Conservation (phyloP, 2,888 invertebrate species). For the Oligia fasciuncula region DNA sequence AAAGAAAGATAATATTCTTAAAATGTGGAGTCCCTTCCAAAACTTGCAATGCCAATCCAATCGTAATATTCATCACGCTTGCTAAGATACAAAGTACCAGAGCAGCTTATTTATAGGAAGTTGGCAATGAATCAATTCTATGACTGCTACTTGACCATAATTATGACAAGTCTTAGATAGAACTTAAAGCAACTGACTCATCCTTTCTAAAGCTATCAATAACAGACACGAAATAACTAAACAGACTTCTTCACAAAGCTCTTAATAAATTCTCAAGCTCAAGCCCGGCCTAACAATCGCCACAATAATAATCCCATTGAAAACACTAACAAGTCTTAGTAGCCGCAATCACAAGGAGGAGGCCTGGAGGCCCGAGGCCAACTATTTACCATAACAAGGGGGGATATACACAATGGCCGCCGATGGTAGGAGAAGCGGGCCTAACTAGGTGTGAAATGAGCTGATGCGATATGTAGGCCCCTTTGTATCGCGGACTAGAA, state of each 20-base stretch:
- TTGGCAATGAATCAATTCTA: background rate
- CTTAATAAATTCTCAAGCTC: slow-evolving; percentile 50
- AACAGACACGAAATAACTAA: slow-evolving; percentile 40
- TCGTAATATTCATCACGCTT: background rate
- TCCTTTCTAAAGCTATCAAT: slow-evolving; percentile 30
- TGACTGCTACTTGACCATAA: slow-evolving; percentile 6
- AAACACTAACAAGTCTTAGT: slow-evolving; percentile 71
- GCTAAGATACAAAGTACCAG: background rate
- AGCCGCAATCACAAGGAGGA: slow-evolving; percentile 64
- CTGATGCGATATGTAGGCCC: slow-evolving; percentile 67
- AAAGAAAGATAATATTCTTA: background rate
- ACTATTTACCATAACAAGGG: slow-evolving; percentile 87
- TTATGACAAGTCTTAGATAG: background rate
- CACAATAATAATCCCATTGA: slow-evolving; percentile 74
- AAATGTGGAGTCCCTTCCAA: background rate
- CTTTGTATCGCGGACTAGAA: slow-evolving; percentile 68
- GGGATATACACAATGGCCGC: slow-evolving; percentile 63
- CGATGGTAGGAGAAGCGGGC: slow-evolving; percentile 72
- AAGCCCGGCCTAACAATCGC: slow-evolving; percentile 59
- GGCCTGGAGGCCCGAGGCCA: slow-evolving; percentile 76
- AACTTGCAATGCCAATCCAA: background rate
- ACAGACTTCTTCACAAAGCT: slow-evolving; percentile 38
- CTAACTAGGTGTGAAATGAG: slow-evolving; percentile 86
- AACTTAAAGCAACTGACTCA: slow-evolving; percentile 24
- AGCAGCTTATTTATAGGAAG: slow-evolving; percentile 11